Conservation (phyloP, 1,140 invertebrate genomes). For the Helicorthomorpha holstii region DNA sequence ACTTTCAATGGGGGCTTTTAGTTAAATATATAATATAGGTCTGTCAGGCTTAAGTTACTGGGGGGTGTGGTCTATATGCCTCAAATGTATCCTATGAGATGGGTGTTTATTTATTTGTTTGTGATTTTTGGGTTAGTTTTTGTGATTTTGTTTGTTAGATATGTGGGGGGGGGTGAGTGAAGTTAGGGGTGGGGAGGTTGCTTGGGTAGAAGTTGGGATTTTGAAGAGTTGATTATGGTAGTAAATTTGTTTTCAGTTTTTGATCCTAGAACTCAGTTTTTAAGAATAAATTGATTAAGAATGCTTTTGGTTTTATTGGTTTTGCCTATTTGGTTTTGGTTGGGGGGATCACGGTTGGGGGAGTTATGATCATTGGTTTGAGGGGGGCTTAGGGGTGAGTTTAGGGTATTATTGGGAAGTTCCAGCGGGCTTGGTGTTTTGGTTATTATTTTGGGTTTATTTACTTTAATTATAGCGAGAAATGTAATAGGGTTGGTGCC, state of each 20-base stretch:
- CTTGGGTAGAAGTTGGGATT: neutral
- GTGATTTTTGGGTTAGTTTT: constrained; percentile 4
- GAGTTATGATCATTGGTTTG: neutral
- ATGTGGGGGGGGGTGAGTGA: neutral
- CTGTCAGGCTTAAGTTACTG: constrained; percentile 19
- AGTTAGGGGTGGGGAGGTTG: neutral
- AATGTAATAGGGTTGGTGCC: constrained; percentile 45
- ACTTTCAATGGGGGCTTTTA: constrained; percentile 34
- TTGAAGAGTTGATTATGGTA: constrained; percentile 17
- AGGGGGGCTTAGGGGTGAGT: constrained; percentile 5
- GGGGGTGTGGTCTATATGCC: constrained; percentile 17
- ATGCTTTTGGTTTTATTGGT: constrained; percentile 12
- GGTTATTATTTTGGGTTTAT: constrained; percentile 26
- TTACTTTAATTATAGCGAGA: constrained; percentile 33
- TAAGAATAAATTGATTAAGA: constrained; percentile 12
- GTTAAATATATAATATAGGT: constrained; percentile 22
- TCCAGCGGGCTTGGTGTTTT: constrained; percentile 6
- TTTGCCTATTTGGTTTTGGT: constrained; percentile 9
- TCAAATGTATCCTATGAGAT: constrained; percentile 18
- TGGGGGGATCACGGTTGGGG: neutral
- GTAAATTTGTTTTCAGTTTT: constrained; percentile 21
- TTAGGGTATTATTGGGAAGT: constrained; percentile 13
- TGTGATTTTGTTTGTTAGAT: neutral
- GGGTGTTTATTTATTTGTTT: constrained; percentile 12
- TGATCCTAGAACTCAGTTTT: constrained; percentile 16